Conservation (phyloP, 2,113 vertebrate species). For the Meleagris gallopavo region DNA sequence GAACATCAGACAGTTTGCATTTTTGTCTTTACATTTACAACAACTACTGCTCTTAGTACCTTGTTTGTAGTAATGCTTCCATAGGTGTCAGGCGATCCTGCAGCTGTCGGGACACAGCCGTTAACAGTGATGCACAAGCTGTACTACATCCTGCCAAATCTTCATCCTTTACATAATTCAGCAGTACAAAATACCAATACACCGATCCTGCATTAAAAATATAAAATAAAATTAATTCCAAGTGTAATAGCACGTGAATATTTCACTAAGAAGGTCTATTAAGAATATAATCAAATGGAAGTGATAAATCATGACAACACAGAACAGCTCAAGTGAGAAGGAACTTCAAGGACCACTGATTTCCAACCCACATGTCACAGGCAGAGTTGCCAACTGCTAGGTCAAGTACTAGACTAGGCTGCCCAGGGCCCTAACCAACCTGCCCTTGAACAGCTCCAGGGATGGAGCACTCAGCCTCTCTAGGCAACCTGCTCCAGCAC, state of each 20-base stretch:
- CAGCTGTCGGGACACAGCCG: slow-evolving; percentile 92
- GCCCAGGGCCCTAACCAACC: too few species aligned
- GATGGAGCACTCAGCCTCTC: too few species aligned
- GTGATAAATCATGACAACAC: neutral
- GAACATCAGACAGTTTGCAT: neutral
- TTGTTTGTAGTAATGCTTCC: slow-evolving; percentile 96
- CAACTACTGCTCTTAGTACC: slow-evolving; percentile 74
- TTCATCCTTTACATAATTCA: slow-evolving; percentile 99
- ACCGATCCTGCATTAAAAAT: slow-evolving; percentile 85
- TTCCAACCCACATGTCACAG: too few species aligned
- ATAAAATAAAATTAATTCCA: neutral
- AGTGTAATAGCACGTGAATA: neutral
- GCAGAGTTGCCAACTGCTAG: too few species aligned
- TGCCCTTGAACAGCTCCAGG: too few species aligned
- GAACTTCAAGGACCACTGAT: too few species aligned
- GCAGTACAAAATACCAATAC: slow-evolving; percentile 98
- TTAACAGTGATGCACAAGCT: slow-evolving; percentile 91
- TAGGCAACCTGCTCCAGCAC: too few species aligned
- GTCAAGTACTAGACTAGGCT: too few species aligned
- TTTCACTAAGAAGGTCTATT: neutral
- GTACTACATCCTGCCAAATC: slow-evolving; percentile 95
- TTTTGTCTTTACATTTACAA: neutral
- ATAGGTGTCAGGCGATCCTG: slow-evolving; percentile 95
- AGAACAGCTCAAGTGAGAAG: too few species aligned
- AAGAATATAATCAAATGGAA: neutral